These are phyloP conservation scores for Adelges cooleyi DNA, from an alignment of 1,140 invertebrate genomes.

Conservation along the genomic window DNA sequence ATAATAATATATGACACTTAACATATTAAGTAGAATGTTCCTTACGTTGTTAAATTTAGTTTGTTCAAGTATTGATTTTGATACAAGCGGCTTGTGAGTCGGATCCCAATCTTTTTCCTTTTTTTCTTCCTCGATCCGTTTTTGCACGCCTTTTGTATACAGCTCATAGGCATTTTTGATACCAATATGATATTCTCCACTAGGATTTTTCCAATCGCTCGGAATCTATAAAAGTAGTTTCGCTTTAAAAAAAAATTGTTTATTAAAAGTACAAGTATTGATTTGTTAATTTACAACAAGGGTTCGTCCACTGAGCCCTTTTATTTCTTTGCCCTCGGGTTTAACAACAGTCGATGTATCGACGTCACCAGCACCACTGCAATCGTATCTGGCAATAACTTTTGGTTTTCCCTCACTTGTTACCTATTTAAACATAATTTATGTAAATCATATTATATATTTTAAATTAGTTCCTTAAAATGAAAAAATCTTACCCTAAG, in stretches of 20 bases:
- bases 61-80: slow-evolving; percentile 43
- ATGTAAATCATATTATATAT: slow-evolving; percentile 24
- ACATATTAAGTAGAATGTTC: no score
- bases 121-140: slow-evolving; percentile 68
- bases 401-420: slow-evolving; percentile 81
- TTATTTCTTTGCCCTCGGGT: slow-evolving; percentile 59
- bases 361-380: slow-evolving; percentile 88
- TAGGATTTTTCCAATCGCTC: slow-evolving; percentile 67
- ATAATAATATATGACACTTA: no score
- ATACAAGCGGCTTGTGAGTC: slow-evolving; percentile 60
- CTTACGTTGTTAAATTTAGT: slow-evolving; percentile 26
- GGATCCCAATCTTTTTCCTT: slow-evolving; percentile 80
- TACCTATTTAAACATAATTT: slow-evolving; percentile 46
- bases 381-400: slow-evolving; percentile 89
- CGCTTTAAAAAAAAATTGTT: slow-evolving; percentile 28
- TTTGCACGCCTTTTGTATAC: slow-evolving; percentile 70
- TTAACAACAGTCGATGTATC: slow-evolving; percentile 74
- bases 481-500: slow-evolving; percentile 62
- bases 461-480: neutral
- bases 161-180: slow-evolving; percentile 75
- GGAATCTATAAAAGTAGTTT: slow-evolving; percentile 81
- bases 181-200: slow-evolving; percentile 70
- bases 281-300: slow-evolving; percentile 72
- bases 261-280: no score
- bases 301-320: slow-evolving; percentile 74